Conservation (phyloP, 1,140 invertebrate genomes). For the Sycophila sp. region DNA sequence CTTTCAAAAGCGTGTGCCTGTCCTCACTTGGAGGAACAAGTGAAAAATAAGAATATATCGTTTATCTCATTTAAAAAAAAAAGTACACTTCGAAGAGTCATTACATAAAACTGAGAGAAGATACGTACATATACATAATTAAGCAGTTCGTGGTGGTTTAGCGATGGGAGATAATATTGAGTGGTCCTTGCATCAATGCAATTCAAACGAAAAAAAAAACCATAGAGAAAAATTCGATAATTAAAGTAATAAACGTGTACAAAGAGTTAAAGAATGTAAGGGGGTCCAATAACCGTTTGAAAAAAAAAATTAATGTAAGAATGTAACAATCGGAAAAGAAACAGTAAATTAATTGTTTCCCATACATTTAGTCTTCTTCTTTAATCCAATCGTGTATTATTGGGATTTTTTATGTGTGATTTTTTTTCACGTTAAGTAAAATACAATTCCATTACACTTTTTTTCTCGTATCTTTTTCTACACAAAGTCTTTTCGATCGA, state of each 20-base stretch:
- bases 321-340: not conserved
- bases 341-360: not conserved
- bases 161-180: conserved; percentile 66
- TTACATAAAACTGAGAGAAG: conserved; percentile 45
- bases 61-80: too few species aligned
- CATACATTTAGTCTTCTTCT: not conserved
- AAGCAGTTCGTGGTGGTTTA: conserved; percentile 63
- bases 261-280: conserved; percentile 1
- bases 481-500: not conserved
- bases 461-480: not conserved
- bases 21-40: conserved; percentile 1
- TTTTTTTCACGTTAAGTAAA: too few species aligned
- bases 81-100: conserved; percentile 44
- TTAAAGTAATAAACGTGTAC: conserved; percentile 15
- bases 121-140: conserved; percentile 61
- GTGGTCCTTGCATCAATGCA: conserved; percentile 67
- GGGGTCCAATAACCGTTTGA: not conserved
- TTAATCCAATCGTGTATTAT: not conserved
- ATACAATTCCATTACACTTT: too few species aligned
- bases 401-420: too few species aligned
- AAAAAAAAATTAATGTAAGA: not conserved
- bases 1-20: conserved; percentile 7
- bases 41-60: not conserved
- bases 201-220: conserved; percentile 57
- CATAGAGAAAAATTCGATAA: conserved; percentile 41